Evolutionary conservation across 2,888 invertebrate genomes (phyloP), one percentile per base, ranked within the genome.

Genomic region (Leistus spinibarbis): DNA sequence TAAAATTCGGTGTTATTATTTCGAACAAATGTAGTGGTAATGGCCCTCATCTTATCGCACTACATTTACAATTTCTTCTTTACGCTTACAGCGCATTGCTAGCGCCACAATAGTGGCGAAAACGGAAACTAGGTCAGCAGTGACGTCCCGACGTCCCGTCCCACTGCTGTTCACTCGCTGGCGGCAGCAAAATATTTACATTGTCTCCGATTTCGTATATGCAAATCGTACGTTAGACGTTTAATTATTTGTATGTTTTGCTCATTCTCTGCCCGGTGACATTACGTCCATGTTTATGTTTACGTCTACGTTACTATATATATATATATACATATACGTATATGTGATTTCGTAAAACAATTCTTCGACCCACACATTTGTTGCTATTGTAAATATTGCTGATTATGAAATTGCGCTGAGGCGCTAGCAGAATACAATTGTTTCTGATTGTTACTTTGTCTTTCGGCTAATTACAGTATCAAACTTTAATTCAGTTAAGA

Each of bases 211-310:
- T 64, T 64, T 64, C n/a, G 24, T 24, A 64, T 64, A 64, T 64
- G 64, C 23, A 64, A 64, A 64, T 64, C 64, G 64, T 23, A 64
- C 23, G 24, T 23, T 23, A 64, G 27, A 24, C 23, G 13, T 64
- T 64, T 64, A 64, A 64, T 64, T 64, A 64, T 64, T 64, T 64
- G 64, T 64, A 4, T 24, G 24, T 64, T 20, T 64, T 64, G 27
- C 24, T 64, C 24, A 64, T 64, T 24, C 23, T 64, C 17, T 9
- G 13, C 40, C 13, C 40, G 3, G 7, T 13, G 40, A 3, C 13
- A 10, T 40, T 40, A 40, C 40, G 40, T 40, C 13, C 10, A 40
- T 5, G 40, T 24, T 24, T 24, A 24, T 7, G 24, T 24, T 24
- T 4, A 24, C 24, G 7, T 24, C 7, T 24, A 24, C 24, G 24